Base-by-base conservation (phyloP, 2,888 invertebrate species). In the Entomobrya proxima region DNA sequence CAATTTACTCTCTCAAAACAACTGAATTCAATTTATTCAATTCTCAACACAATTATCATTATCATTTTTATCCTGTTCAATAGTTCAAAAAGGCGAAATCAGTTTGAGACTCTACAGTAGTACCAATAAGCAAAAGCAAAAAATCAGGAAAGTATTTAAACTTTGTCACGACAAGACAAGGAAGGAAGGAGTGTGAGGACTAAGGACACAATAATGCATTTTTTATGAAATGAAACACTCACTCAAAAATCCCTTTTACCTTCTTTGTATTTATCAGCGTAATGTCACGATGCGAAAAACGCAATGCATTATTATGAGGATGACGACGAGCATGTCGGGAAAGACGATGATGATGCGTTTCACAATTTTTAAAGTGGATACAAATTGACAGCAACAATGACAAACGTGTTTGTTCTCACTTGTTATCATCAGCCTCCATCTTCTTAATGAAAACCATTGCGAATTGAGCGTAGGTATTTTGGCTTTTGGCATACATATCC, bases 391-490 rank as follows among this genome's bases (percentile, higher is more conserved):
- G 30, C 58, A 72, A 79, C 74, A 85, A 85, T 85, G 85, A 85
- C 85, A 85, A 85, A 78, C 85, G 85, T 85, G 85, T 85, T 85
- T 78, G 74, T 74, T 78, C 75, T 77, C 83, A 84, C 85, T 85
- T 74, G 74, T 78, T 78, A 79, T 85, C 74, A 44, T 3, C 74
- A 74, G 32, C 74, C 2, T 32, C 21, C 74, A 74, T 69, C 55
- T 9, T 52, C 40, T 15, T 58, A 40, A 1, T 52, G 35, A 74
- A 74, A 74, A 74, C 74, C 74, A 52, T 74, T 74, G 74, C 74
- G 7, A 74, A 74, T 74, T 58, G 37, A 76, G 58, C 37, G 37
- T 9, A 44, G 24, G 40, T 76, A n/a, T 7, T 18, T 64, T 58
- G 76, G 76, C n/a, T 40, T 76, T 58, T 76, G 47, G 76, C 76